These are phyloP conservation scores for Gobio occitaniae DNA, from an alignment of 2,797 vertebrate genomes.

Conservation along the genomic window DNA sequence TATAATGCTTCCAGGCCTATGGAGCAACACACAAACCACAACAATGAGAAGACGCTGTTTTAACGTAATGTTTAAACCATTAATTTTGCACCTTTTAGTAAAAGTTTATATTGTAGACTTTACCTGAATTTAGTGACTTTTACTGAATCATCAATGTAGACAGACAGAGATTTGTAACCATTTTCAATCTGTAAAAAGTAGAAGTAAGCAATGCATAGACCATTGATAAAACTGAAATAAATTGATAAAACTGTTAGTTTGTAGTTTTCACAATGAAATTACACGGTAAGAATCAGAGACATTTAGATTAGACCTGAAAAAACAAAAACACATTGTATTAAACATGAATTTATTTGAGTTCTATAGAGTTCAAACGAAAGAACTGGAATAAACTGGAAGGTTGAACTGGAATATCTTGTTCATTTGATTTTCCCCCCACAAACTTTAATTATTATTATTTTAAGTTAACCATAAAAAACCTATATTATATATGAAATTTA, in stretches of 20 bases:
- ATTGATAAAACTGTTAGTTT: not conserved
- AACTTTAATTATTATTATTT: not conserved
- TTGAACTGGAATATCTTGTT: too few relatives aligned
- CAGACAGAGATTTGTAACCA: not conserved
- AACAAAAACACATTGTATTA: too few relatives aligned
- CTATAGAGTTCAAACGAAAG: too few relatives aligned
- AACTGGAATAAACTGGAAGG: too few relatives aligned
- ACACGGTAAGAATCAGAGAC: not conserved
- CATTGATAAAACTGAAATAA: not conserved
- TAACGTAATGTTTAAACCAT: not conserved
- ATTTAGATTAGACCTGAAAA: not conserved
- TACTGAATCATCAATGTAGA: conserved; percentile 15
- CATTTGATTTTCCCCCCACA: too few relatives aligned
- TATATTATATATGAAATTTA: not conserved
- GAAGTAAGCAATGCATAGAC: not conserved
- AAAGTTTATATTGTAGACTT: not conserved
- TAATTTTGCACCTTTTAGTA: too few relatives aligned
- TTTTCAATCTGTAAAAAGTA: conserved; percentile 35
- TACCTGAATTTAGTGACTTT: conserved; percentile 39
- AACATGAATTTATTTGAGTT: too few relatives aligned
- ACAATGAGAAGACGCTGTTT: not conserved
- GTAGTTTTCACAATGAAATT: not conserved
- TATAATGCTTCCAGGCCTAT: conserved; percentile 81
- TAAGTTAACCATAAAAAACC: not conserved
- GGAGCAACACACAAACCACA: conserved; percentile 36